phyloP scores from a whole-genome alignment of 1,140 invertebrate genomes.

The Neelides sp. region DNA sequence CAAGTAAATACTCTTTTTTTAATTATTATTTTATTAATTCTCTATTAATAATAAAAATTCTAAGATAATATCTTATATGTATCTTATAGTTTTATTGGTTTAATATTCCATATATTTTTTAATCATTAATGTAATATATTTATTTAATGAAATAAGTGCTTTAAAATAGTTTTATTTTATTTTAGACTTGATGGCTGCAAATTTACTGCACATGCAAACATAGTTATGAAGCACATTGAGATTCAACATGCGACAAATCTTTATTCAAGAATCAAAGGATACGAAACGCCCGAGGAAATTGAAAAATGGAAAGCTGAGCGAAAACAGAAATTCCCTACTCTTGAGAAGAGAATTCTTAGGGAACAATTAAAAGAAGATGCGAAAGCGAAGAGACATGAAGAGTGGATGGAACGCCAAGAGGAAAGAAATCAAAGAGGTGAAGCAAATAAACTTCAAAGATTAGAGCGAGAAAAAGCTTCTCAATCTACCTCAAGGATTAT shows the following conservation, averaged over 20 bases:
- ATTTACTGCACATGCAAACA: constrained; percentile 60
- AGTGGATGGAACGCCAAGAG: no score
- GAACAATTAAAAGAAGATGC: constrained; percentile 5
- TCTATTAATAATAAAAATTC: neutral
- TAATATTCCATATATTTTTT: no score
- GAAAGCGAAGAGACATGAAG: neutral
- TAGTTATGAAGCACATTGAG: constrained; percentile 63
- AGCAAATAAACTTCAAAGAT: no score
- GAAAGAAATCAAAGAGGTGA: no score
- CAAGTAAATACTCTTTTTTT: constrained; percentile 15
- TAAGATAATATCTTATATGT: no score
- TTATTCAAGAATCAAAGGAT: constrained; percentile 57
- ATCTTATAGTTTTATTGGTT: no score
- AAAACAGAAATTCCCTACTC: constrained; percentile 38
- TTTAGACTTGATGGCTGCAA: constrained; percentile 68
- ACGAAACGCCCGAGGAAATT: constrained; percentile 63
- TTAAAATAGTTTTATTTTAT: constrained; percentile 23
- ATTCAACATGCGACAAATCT: constrained; percentile 67
- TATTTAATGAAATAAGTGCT: no score
- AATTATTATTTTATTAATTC: neutral
- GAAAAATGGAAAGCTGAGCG: constrained; percentile 66
- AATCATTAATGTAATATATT: no score
- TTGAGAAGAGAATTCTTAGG: neutral
- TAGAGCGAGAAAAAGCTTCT: no score
- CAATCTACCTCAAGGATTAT: no score